Conservation (phyloP, 2,113 vertebrate genomes). For the Rousettus leschenaultii region DNA sequence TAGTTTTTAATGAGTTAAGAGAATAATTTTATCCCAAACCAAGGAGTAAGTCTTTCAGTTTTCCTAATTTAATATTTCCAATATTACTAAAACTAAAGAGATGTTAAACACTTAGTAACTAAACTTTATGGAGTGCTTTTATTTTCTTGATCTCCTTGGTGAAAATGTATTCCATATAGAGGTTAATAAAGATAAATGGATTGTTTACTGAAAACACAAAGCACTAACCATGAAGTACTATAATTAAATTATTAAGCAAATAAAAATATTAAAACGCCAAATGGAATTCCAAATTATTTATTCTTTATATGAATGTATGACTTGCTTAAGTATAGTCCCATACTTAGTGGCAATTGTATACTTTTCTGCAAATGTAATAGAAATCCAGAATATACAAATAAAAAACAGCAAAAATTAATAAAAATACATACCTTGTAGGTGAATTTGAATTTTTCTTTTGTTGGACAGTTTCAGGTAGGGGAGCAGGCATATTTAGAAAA, state of each 20-base stretch:
- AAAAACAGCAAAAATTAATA: background rate
- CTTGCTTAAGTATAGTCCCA: background rate
- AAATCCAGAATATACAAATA: background rate
- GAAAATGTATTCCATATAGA: conserved; percentile 28
- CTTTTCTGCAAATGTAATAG: background rate
- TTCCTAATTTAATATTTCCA: conserved; percentile 14
- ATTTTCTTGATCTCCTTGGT: background rate
- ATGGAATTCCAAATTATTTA: background rate
- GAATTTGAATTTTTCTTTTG: background rate
- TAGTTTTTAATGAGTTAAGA: background rate
- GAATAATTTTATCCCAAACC: background rate
- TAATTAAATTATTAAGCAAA: conserved; percentile 68
- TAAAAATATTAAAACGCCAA: conserved; percentile 53
- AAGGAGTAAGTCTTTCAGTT: background rate
- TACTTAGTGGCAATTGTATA: background rate
- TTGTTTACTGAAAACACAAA: conserved; percentile 61
- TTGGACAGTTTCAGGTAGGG: background rate
- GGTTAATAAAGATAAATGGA: conserved; percentile 67
- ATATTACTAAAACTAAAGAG: background rate
- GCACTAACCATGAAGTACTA: conserved; percentile 19
- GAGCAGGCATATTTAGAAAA: background rate
- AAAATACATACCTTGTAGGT: background rate
- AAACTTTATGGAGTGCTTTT: background rate
- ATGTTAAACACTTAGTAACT: conserved; percentile 24
- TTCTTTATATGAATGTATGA: background rate